A percentile compares a stretch with the other conserved stretches of the same genome.
phyloP scores from a whole-genome alignment of 2,797 vertebrate species.

The Etheostoma perlongum region DNA sequence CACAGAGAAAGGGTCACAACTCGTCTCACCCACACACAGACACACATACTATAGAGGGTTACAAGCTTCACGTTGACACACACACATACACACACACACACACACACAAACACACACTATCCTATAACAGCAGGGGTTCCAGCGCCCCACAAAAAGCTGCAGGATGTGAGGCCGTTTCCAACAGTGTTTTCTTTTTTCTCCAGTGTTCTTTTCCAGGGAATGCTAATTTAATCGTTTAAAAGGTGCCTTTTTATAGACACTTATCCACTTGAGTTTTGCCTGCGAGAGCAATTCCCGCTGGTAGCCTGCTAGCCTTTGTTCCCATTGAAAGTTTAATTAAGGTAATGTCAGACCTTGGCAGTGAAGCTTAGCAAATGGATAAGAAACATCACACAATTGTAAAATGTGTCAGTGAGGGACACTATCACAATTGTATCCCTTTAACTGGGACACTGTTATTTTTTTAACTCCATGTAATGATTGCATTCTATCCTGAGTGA shows the following conservation, averaged over 20 bases:
- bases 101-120: background rate
- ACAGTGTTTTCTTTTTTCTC: constrained; percentile 1
- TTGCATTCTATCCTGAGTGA: constrained; percentile 17
- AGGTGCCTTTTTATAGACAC: constrained; percentile 71
- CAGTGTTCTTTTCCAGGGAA: constrained; percentile 47
- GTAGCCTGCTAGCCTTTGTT: constrained; percentile 65
- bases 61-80: constrained; percentile 32
- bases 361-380: constrained; percentile 48
- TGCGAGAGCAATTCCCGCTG: constrained; percentile 57
- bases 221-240: constrained; percentile 78
- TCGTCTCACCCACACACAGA: constrained; percentile 74
- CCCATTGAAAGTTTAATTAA: constrained; percentile 71
- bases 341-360: constrained; percentile 61
- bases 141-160: constrained; percentile 7
- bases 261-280: constrained; percentile 72
- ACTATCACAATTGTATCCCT: constrained; percentile 17
- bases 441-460: constrained; percentile 27
- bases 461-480: constrained; percentile 18
- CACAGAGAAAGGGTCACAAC: constrained; percentile 67
- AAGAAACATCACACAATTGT: constrained; percentile 38
- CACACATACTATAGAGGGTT: constrained; percentile 40
- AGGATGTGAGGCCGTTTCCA: constrained; percentile 45
- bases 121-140: constrained; percentile 43
- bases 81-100: background rate
- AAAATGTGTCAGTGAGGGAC: constrained; percentile 47